Evolutionary conservation across 2,113 vertebrate species (phyloP).

Genomic region (Sapayoa aenigma): DNA sequence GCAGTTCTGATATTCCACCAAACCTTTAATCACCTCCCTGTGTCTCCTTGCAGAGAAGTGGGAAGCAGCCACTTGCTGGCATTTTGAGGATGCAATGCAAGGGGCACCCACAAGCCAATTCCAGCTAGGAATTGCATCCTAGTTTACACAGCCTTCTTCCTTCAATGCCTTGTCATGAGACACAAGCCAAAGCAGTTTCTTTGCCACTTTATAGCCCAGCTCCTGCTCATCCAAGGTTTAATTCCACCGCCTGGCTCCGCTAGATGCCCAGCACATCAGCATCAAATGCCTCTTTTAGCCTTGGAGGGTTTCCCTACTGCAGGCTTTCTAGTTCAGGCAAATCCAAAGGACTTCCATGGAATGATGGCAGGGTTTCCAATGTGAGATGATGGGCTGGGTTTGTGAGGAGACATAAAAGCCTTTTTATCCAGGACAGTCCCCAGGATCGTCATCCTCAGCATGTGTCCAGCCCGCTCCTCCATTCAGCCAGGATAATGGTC

Average conservation of each 20-base stretch:
- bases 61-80: not conserved
- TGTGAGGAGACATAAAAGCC: not conserved
- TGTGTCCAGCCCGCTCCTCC: not conserved
- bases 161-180: not conserved
- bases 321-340: not conserved
- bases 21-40: not conserved
- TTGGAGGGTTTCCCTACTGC: not conserved
- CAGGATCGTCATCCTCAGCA: not conserved
- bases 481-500: not conserved
- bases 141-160: not conserved
- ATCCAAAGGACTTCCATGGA: not conserved
- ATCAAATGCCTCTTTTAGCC: not conserved
- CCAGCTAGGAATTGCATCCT: not conserved
- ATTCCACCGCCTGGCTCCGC: not conserved
- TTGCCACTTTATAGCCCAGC: not conserved
- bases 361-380: not conserved
- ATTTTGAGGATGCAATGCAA: not conserved
- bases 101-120: not conserved
- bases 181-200: not conserved
- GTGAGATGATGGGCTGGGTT: not conserved
- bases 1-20: not conserved
- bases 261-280: not conserved
- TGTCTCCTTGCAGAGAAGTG: not conserved
- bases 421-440: not conserved
- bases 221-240: not conserved